Evolutionary conservation across 1,140 invertebrate genomes (phyloP).

Genomic region (Musca vetustissima): DNA sequence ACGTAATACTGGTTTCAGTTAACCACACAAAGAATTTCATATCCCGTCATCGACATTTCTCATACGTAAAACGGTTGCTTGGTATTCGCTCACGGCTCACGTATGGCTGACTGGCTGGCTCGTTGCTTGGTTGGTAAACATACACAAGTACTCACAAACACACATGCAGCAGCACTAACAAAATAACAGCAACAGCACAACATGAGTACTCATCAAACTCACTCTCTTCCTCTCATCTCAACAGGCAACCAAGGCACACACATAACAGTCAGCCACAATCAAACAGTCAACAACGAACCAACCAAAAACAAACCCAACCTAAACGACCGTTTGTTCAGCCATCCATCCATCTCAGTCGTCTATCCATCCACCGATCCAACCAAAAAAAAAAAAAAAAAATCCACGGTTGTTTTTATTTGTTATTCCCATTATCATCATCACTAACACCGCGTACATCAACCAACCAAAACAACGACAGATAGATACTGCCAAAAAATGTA

Average conservation of each 20-base stretch:
- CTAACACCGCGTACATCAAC: too few relatives aligned
- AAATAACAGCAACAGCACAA: not conserved
- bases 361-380: too few relatives aligned
- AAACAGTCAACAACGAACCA: not conserved
- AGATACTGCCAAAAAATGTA: too few relatives aligned
- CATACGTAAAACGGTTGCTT: constrained; percentile 5
- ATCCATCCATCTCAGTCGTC: too few relatives aligned
- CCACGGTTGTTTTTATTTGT: too few relatives aligned
- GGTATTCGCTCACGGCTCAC: not conserved
- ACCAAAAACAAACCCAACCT: not conserved
- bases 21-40: constrained; percentile 55
- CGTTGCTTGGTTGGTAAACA: not conserved
- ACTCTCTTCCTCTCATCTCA: constrained; percentile 8
- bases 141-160: constrained; percentile 3
- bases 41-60: constrained; percentile 44
- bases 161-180: not conserved
- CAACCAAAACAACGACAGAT: too few relatives aligned
- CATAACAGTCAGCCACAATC: not conserved
- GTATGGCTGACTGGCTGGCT: not conserved
- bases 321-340: too few relatives aligned
- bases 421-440: too few relatives aligned
- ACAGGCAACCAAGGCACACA: not conserved
- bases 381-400: too few relatives aligned
- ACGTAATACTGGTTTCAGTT: constrained; percentile 53
- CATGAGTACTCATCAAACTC: not conserved